Evolutionary conservation across 2,888 invertebrate species (phyloP).

Genomic region (Platerodrilus igneus): DNA sequence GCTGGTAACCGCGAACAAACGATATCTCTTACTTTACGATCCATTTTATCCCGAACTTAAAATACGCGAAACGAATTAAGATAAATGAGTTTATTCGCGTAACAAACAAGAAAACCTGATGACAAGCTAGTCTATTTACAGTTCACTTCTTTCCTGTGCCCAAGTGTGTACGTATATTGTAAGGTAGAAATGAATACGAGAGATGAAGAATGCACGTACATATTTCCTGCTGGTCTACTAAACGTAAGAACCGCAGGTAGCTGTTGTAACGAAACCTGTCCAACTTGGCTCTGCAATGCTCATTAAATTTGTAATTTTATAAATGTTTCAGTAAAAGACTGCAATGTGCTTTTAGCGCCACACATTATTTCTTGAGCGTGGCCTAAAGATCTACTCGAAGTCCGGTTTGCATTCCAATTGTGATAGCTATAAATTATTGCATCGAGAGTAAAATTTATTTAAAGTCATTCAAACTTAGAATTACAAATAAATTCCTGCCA

Average conservation of each 20-base stretch:
- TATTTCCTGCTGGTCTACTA: slow-evolving; percentile 41
- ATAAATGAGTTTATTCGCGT: slow-evolving; percentile 34
- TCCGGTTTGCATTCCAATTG: too few relatives aligned
- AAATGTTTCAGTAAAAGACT: too few relatives aligned
- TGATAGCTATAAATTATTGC: too few relatives aligned
- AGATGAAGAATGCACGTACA: slow-evolving; percentile 34
- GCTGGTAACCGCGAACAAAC: slow-evolving; percentile 31
- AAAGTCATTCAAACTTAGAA: too few relatives aligned
- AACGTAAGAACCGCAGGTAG: slow-evolving; percentile 37
- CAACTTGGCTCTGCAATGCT: slow-evolving; percentile 28
- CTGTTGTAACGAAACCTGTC: slow-evolving; percentile 38
- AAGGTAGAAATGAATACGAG: slow-evolving; percentile 27
- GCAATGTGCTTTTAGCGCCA: too few relatives aligned
- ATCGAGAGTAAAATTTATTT: too few relatives aligned
- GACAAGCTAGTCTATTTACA: slow-evolving; percentile 15
- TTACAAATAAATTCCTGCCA: too few relatives aligned
- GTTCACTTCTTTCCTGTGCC: slow-evolving; percentile 11
- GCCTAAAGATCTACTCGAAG: too few relatives aligned
- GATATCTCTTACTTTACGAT: slow-evolving; percentile 37
- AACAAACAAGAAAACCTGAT: slow-evolving; percentile 9
- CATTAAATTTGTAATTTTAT: slow-evolving; percentile 36
- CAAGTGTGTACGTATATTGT: slow-evolving; percentile 18
- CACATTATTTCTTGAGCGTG: too few relatives aligned
- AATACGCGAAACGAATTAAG: slow-evolving; percentile 24
- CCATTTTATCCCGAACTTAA: slow-evolving; percentile 16